phyloP scores from a whole-genome alignment of 2,797 vertebrate genomes.

The Argentina silus region DNA sequence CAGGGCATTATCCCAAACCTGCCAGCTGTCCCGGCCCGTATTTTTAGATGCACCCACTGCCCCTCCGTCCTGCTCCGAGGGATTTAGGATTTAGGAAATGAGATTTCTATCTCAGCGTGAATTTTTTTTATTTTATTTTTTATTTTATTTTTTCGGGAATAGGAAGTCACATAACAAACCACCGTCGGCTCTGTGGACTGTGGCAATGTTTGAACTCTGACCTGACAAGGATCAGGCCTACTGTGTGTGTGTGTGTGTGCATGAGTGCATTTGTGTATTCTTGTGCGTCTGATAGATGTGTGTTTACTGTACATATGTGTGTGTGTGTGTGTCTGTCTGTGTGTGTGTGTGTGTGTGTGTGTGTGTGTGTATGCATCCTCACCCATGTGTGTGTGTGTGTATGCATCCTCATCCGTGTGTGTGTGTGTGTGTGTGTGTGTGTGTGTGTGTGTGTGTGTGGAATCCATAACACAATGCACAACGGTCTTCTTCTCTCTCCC shows the following conservation, averaged over 20 bases:
- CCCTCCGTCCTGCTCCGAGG: slow-evolving; percentile 15
- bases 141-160: background rate
- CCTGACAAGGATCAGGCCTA: background rate
- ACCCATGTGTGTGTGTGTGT: background rate
- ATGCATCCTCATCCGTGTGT: background rate
- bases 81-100: slow-evolving; percentile 28
- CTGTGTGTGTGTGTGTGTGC: background rate
- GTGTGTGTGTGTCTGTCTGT: background rate
- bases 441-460: background rate
- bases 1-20: slow-evolving; percentile 16
- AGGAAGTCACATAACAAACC: background rate
- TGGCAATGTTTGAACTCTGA: background rate
- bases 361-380: background rate
- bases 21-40: slow-evolving; percentile 23
- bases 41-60: slow-evolving; percentile 16
- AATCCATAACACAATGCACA: background rate
- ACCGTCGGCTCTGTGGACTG: background rate
- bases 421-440: background rate
- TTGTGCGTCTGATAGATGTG: too few species aligned
- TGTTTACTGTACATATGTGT: background rate
- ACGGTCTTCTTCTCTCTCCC: too few species aligned
- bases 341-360: background rate
- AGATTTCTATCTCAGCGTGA: slow-evolving; percentile 2
- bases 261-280: background rate
- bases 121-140: too few species aligned